These are phyloP conservation scores for Sarcophaga bullata DNA, from an alignment of 1,140 invertebrate genomes.

Conservation along the genomic window DNA sequence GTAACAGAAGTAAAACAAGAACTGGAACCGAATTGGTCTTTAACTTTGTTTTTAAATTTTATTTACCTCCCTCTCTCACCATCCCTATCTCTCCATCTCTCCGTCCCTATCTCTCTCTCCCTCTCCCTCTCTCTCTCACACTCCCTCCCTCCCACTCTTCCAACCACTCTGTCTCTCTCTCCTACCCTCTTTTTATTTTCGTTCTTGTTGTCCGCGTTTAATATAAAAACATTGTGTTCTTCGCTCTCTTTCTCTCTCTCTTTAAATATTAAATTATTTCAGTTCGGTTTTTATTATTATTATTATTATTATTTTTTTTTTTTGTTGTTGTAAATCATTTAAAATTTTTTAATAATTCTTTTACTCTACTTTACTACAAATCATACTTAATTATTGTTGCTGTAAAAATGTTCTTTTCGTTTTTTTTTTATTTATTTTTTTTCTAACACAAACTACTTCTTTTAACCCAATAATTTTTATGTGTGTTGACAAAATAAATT, in stretches of 20 bases:
- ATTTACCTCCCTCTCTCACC: background rate
- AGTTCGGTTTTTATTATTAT: too few species aligned
- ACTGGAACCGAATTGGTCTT: too few species aligned
- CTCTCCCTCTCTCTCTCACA: background rate
- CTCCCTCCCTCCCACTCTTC: background rate
- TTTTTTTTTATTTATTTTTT: conserved; percentile 34
- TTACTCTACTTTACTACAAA: conserved; percentile 20
- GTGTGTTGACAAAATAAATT: background rate
- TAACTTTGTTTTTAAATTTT: background rate
- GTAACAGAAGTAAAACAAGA: too few species aligned
- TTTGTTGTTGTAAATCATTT: conserved; percentile 25
- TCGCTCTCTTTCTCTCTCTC: background rate
- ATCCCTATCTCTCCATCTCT: too few species aligned
- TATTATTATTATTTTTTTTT: too few species aligned
- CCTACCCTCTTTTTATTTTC: conserved; percentile 11
- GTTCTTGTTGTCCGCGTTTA: conserved; percentile 38
- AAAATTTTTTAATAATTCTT: conserved; percentile 8
- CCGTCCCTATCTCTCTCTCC: background rate
- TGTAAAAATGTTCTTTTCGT: conserved; percentile 25
- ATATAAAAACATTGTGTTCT: background rate
- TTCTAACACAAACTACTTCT: too few species aligned
- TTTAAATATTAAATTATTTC: conserved; percentile 15
- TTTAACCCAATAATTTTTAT: too few species aligned
- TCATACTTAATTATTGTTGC: conserved; percentile 20
- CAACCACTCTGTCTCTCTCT: too few species aligned